A percentile compares a stretch with the other conserved stretches of the same genome.
Evolutionary conservation across 2,113 vertebrate genomes (phyloP).

Genomic region (Melanocharis versteri): DNA sequence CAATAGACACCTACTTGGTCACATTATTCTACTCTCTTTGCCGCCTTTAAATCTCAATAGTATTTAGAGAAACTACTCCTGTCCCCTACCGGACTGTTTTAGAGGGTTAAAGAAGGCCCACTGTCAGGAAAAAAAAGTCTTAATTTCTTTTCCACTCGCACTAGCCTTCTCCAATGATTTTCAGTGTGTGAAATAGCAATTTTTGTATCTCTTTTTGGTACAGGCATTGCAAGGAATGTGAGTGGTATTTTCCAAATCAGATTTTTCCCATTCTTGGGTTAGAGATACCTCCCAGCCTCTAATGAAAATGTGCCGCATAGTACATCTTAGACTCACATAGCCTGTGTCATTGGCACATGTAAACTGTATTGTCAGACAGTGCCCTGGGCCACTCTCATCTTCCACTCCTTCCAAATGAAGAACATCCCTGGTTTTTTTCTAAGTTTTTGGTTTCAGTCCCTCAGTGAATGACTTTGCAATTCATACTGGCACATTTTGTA

Average conservation of each 20-base stretch:
- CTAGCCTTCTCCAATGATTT: background rate
- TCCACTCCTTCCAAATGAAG: background rate
- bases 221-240: background rate
- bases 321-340: background rate
- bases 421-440: background rate
- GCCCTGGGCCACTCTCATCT: background rate
- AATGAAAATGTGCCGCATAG: background rate
- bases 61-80: background rate
- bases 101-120: background rate
- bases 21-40: background rate
- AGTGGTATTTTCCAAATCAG: background rate
- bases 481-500: slow-evolving; percentile 3
- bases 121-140: background rate
- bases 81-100: background rate
- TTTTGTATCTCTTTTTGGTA: background rate
- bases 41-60: background rate
- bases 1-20: background rate
- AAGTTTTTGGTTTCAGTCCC: background rate
- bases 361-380: background rate
- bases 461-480: background rate
- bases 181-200: background rate
- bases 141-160: background rate
- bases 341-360: background rate
- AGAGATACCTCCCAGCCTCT: background rate
- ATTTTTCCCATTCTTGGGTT: background rate